Conservation (phyloP, 2,113 vertebrate species). For the Piprites chloris region DNA sequence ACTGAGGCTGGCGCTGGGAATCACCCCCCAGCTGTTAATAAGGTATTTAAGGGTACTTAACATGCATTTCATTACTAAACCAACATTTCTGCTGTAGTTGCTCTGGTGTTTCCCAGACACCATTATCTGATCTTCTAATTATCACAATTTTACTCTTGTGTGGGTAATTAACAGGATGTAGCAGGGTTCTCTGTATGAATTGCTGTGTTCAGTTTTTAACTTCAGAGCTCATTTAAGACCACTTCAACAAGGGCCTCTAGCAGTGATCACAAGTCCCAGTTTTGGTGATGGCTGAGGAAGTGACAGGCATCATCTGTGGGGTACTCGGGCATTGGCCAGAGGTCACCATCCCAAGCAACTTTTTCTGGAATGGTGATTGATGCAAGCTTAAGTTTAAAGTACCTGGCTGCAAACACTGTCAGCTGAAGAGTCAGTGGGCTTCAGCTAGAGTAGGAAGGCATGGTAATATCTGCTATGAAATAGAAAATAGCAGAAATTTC, state of each 20-base stretch:
- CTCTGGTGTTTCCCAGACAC: slow-evolving; percentile 8
- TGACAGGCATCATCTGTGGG: not conserved
- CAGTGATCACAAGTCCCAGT: not conserved
- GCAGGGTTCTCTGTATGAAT: not conserved
- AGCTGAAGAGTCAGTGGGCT: not conserved
- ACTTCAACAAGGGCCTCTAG: not conserved
- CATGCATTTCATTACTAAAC: not conserved
- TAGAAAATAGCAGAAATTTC: not conserved
- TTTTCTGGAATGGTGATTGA: not conserved
- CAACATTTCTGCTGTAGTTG: not conserved
- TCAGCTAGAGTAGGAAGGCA: not conserved
- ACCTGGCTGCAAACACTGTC: not conserved
- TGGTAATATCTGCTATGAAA: not conserved
- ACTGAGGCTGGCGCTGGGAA: not conserved
- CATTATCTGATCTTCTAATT: slow-evolving; percentile 19
- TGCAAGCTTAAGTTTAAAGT: not conserved
- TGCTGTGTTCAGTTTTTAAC: not conserved
- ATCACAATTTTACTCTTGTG: not conserved
- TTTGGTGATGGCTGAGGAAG: not conserved
- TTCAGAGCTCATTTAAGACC: not conserved
- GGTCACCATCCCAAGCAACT: not conserved
- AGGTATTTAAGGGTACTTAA: not conserved
- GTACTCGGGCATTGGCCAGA: not conserved
- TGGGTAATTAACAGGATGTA: not conserved
- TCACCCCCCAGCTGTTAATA: not conserved